Conservation (phyloP, 2,113 vertebrate genomes). For the Oryzias woworae region DNA sequence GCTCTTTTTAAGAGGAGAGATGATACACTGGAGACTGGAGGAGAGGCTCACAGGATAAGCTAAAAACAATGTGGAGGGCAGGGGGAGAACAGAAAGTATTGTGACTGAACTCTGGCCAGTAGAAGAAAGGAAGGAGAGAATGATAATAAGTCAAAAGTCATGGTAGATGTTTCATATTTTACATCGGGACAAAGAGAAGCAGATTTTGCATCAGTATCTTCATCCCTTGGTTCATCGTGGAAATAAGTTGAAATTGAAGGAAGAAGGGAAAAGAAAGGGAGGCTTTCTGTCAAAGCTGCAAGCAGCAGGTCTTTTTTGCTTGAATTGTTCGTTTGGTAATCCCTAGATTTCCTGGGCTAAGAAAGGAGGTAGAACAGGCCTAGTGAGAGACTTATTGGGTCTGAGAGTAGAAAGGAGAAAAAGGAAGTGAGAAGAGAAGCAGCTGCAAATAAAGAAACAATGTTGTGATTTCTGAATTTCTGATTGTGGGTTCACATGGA, state of each 20-base stretch:
- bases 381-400: constrained; percentile 39
- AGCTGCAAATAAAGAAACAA: constrained; percentile 22
- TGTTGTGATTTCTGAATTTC: constrained; percentile 24
- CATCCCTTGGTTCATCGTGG: constrained; percentile 32
- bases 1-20: constrained; percentile 56
- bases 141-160: background rate
- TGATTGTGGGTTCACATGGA: constrained; percentile 26
- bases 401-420: constrained; percentile 26
- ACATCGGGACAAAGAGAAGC: constrained; percentile 7
- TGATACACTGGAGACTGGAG: constrained; percentile 10
- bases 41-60: constrained; percentile 8
- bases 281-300: constrained; percentile 62
- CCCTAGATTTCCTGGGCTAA: constrained; percentile 70
- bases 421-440: constrained; percentile 35
- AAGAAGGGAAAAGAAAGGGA: constrained; percentile 36
- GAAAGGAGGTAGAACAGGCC: constrained; percentile 63
- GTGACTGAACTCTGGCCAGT: constrained; percentile 6
- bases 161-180: constrained; percentile 5
- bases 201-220: constrained; percentile 25
- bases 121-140: constrained; percentile 3
- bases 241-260: constrained; percentile 45
- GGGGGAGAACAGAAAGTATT: background rate
- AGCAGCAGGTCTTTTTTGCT: constrained; percentile 64
- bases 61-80: constrained; percentile 10
- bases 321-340: constrained; percentile 70